These are phyloP conservation scores for Sialia sialis DNA, from an alignment of 2,113 vertebrate genomes.

Conservation along the genomic window DNA sequence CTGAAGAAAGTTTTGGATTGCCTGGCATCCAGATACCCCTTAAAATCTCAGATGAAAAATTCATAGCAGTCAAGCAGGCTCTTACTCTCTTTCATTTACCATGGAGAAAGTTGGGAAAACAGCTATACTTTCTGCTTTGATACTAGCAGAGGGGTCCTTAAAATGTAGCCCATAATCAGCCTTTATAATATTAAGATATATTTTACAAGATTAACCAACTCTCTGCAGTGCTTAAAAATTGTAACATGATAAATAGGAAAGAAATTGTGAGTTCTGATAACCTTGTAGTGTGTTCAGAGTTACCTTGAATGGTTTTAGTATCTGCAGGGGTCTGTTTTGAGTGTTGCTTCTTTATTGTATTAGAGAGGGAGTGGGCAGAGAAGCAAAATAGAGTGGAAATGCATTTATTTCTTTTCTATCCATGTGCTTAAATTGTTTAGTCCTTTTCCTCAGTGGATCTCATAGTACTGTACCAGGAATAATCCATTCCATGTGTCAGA, in stretches of 20 bases:
- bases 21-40: background rate
- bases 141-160: background rate
- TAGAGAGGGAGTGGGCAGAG: background rate
- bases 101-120: background rate
- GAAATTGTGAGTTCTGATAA: background rate
- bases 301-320: background rate
- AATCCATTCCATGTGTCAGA: background rate
- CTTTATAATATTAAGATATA: background rate
- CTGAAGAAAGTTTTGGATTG: background rate
- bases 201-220: background rate
- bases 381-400: rapidly evolving
- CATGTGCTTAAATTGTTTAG: background rate
- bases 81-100: background rate
- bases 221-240: background rate
- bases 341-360: background rate
- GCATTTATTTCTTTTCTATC: rapidly evolving
- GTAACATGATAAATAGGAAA: background rate
- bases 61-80: background rate
- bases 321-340: background rate
- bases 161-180: background rate
- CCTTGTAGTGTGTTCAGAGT: background rate
- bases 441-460: background rate
- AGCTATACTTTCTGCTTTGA: background rate
- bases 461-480: background rate
- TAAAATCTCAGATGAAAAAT: background rate